Base-by-base conservation (phyloP, 2,888 invertebrate species). In the Oxyteleia sp. region DNA sequence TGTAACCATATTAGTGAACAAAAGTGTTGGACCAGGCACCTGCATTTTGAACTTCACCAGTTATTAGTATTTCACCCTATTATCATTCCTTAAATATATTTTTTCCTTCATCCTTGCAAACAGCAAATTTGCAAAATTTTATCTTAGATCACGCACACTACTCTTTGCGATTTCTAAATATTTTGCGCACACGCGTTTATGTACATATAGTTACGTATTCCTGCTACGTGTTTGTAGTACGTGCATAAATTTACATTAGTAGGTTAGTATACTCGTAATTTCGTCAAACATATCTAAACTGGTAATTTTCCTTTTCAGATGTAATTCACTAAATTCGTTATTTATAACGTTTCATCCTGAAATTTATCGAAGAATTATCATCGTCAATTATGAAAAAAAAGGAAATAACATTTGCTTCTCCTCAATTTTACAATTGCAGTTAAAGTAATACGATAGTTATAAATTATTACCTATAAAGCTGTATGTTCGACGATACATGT, bases 211-310 rank as follows among this genome's bases (percentile, higher is more conserved):
- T 75, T 66, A 66, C 66, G 57, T 76, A 76, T 76, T 47, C 76
- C 59, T 53, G 66, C 59, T 66, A 76, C 76, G 66, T 76, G 76
- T 76, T 76, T 76, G 66, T 76, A 55, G 13, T 68, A 76, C 76
- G 76, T 76, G 76, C 66, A 76, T 76, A 76, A 76, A 76, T 76
- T 76, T 66, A 76, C 59, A 76, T 76, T 59, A 59, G 66, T 51
- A 59, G 59, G 47, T 66, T 76, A 66, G 41, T 68, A 38, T 68
- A 51, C 59, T 68, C 66, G 66, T 76, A 76, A 76, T 76, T 76
- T 59, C 43, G 59, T 76, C 66, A 66, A 59, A 66, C 51, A 51
- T 41, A 32, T 32, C 38, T 49, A 23, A 68, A 49, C 66, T 13
- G 45, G 47, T 29, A 55, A 66, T 75, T 64, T 63, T 35, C 74